phyloP scores from a whole-genome alignment of 1,140 invertebrate species.

The Pseudobourletiella spinata region DNA sequence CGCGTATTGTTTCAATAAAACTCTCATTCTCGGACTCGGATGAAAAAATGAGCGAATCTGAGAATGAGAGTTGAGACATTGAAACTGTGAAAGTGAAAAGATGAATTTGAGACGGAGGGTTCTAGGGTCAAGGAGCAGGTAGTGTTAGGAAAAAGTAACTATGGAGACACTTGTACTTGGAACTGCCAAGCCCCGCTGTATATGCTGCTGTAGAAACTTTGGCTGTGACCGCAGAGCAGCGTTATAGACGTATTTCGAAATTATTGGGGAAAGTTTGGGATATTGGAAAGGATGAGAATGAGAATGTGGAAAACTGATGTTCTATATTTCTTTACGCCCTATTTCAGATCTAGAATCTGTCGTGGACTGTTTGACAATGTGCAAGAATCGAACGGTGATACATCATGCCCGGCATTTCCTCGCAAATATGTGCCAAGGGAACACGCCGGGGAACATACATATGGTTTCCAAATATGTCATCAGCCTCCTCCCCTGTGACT shows the following conservation, averaged over 20 bases:
- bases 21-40: no score
- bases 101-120: no score
- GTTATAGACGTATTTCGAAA: not conserved
- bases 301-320: not conserved
- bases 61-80: no score
- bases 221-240: not conserved
- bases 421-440: conserved; percentile 16
- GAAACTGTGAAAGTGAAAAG: no score
- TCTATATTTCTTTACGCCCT: not conserved
- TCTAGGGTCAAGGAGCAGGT: no score
- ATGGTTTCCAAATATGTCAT: conserved; percentile 25
- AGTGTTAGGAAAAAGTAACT: no score
- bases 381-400: conserved; percentile 17
- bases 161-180: no score
- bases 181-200: no score
- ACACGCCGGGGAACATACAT: conserved; percentile 8
- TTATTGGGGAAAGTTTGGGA: not conserved
- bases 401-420: conserved; percentile 10
- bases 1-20: no score
- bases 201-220: no score
- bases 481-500: conserved; percentile 27
- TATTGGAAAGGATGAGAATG: no score
- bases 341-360: conserved; percentile 20
- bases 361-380: conserved; percentile 28
- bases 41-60: no score